Evolutionary conservation across 1,140 invertebrate species (phyloP), one percentile per base, ranked within the genome.

Genomic region (Drosophila fuyamai): DNA sequence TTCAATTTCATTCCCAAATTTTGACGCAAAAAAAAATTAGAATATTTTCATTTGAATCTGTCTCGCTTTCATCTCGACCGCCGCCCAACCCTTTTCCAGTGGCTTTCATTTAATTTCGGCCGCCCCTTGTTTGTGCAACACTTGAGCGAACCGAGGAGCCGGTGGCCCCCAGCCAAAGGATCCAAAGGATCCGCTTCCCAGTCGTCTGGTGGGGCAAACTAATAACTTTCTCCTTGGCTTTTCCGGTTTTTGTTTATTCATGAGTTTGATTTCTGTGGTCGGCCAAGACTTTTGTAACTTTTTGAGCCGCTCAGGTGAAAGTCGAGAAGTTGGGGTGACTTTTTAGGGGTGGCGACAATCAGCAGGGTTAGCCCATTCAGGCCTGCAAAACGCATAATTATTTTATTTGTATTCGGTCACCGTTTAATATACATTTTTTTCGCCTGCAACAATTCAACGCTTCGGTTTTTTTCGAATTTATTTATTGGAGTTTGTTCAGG

Each of bases 41-140:
- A 77, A 77, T 77, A 77, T 77, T 77, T 77, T 61, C 75, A 77
- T 77, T 77, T 77, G 56, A 70, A 71, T 77, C 75, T 70, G 55
- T 51, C 41, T 60, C 65, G 47, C 65, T 67, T 76, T 76, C 60
- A 76, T 51, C 71, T 66, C 54, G 51, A 27, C 46, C 38, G 44
- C 44, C 29, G 46, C 32, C 65, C 58, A 86, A 65, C 70, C 83
- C 75, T 78, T 85, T 84, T 67, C 46, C 61, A 40, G n/a, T 66
- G 79, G 65, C 54, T 62, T 88, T 82, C 79, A 79, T 86, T 86
- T 82, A 76, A 88, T 88, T 86, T 76, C 56, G 82, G 62, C 56
- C 61, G 79, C 75, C 59, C 48, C 81, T 82, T 86, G 83, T 86
- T 86, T 86, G 82, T 86, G 66, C 79, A 88, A 88, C 82, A 86